Percentiles rank a stretch among this genome's conserved stretches.
Conservation (phyloP, 1,140 invertebrate genomes). For the Holcopasites calliopsidis region DNA sequence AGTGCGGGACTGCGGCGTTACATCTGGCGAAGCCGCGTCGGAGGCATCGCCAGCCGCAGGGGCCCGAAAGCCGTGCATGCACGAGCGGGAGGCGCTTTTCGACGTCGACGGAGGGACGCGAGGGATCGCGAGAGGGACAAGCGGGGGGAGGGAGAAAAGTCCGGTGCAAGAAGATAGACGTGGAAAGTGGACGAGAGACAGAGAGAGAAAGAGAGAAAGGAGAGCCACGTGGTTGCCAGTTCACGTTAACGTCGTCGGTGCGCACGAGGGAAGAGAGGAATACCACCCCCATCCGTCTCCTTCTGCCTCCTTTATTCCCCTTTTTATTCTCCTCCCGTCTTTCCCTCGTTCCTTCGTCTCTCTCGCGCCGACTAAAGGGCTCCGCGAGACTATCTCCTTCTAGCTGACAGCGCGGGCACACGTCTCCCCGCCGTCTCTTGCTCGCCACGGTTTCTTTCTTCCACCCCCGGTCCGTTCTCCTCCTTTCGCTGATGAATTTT, state of each 20-base stretch:
- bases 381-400: not conserved
- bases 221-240: slow-evolving; percentile 61
- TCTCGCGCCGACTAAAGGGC: not conserved
- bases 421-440: not conserved
- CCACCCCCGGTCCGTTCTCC: not conserved
- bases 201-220: slow-evolving; percentile 44
- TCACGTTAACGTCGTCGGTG: slow-evolving; percentile 58
- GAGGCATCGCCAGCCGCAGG: slow-evolving; percentile 52
- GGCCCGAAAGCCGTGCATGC: slow-evolving; percentile 49
- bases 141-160: slow-evolving; percentile 29
- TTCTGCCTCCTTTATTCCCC: slow-evolving; percentile 7
- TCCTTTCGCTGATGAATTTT: not conserved
- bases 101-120: slow-evolving; percentile 18
- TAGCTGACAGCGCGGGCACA: not conserved
- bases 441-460: not conserved
- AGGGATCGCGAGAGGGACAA: slow-evolving; percentile 3
- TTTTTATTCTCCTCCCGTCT: slow-evolving; percentile 1
- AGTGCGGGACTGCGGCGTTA: slow-evolving; percentile 72
- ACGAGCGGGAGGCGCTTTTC: slow-evolving; percentile 42
- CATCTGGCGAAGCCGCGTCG: slow-evolving; percentile 64
- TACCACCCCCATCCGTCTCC: slow-evolving; percentile 22
- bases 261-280: slow-evolving; percentile 44
- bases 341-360: not conserved
- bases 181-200: slow-evolving; percentile 37
- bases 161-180: slow-evolving; percentile 40